Evolutionary conservation across 2,888 invertebrate genomes (phyloP), one percentile per base, ranked within the genome.

Genomic region (Ophion costatus): DNA sequence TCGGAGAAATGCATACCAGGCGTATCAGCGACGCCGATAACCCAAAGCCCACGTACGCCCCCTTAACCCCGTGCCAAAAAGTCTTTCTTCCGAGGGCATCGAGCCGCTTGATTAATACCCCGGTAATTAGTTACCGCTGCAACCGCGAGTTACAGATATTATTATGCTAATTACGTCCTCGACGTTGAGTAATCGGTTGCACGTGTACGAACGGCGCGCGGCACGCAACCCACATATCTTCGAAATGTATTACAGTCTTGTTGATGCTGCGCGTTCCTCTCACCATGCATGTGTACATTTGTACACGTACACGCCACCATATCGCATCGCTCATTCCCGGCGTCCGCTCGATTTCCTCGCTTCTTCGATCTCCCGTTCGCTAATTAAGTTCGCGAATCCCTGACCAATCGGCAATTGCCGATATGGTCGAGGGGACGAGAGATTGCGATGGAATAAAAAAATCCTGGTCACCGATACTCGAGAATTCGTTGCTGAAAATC

Each of bases 141-240:
- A 90, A 66, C 89, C 87, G 87, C 89, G 88, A 89, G 90, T 90
- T 90, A 91, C 89, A 90, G 90, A 90, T 90, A 90, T 91, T 91
- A 91, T 91, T 91, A 90, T 90, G 90, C 90, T 90, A 90, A 90
- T 90, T 90, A 90, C 88, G 87, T 85, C 84, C 88, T 85, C 83
- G 90, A 90, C 91, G 89, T 90, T 91, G 91, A 91, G 88, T 91
- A 90, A 91, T 90, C 87, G 90, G 88, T 85, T 89, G 88, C 89
- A 89, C 89, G 90, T 90, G 90, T 89, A 89, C 57, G 67, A 42
- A 56, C 71, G 82, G 84, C 86, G 88, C 82, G 87, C 86, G 82
- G 84, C 87, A 87, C 86, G 87, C 87, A 82, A 86, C 88, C 89
- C 88, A 89, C 90, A 88, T 90, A 89, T 89, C 89, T 87, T 84